phyloP scores from a whole-genome alignment of 2,797 vertebrate genomes.

The Furcifer pardalis region DNA sequence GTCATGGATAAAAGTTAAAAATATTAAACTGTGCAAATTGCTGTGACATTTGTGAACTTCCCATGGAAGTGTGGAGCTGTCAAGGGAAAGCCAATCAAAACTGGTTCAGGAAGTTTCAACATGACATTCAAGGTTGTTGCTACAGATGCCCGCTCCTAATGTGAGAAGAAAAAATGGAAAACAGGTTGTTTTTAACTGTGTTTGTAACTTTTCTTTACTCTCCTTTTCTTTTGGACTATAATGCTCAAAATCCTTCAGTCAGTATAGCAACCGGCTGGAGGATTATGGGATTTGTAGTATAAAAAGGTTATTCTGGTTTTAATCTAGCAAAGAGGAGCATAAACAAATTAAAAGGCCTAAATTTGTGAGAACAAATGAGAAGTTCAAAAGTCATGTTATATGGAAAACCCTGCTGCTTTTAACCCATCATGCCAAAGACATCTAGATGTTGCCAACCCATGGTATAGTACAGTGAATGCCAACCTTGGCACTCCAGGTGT shows the following conservation, averaged over 20 bases:
- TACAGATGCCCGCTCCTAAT: constrained; percentile 40
- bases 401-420: neutral
- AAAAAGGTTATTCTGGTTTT: too few species aligned
- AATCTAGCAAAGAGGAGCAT: constrained; percentile 34
- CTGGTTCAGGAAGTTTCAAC: constrained; percentile 65
- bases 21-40: constrained; percentile 63
- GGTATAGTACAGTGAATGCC: too few species aligned
- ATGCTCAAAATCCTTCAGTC: too few species aligned
- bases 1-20: constrained; percentile 61
- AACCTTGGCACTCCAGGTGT: too few species aligned
- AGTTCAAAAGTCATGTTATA: neutral
- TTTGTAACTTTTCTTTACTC: too few species aligned
- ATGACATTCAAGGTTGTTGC: constrained; percentile 52
- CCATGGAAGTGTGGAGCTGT: constrained; percentile 56
- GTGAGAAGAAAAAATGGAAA: neutral
- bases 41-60: constrained; percentile 70
- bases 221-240: too few species aligned
- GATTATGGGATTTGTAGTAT: too few species aligned
- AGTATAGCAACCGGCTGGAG: too few species aligned
- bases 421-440: neutral
- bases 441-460: neutral
- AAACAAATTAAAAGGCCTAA: neutral
- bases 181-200: neutral
- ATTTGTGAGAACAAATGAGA: neutral
- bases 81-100: constrained; percentile 63